Evolutionary conservation across 2,113 vertebrate species (phyloP), one percentile per base, ranked within the genome.

Genomic region (Thomomys bottae): DNA sequence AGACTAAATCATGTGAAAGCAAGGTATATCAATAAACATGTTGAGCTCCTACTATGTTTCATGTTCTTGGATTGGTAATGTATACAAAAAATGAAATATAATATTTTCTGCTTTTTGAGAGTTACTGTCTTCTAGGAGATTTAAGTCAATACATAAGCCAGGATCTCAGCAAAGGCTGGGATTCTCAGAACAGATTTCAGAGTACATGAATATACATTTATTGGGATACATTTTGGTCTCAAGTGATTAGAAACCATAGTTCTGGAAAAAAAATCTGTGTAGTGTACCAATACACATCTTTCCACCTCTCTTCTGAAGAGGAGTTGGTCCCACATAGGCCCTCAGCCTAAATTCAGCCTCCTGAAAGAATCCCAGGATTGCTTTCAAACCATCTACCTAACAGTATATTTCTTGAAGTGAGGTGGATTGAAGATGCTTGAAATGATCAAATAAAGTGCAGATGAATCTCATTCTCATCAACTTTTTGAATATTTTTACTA

Each of bases 11-110:
- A 85, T 45, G 6, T 70, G 4, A 4, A 76, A 54, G n/a, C 42
- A 85, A 88, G 45, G 9, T 15, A 36, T 68, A 75, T 71, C 38
- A 86, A 34, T 66, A 96, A 86, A 76, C 84, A 81, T 67, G 86
- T 70, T 86, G 80, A 88, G 36, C 2, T 23, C 24, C 26, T 63
- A 63, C 42, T 71, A 9, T 93, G 45, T 70, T 90, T 89, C 9
- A 20, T 93, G 2, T 83, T 88, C 76, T 80, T 76, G 3, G n/a
- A 28, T 79, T 80, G 61, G 24, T 10, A 57, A 18, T 45, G 21
- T 20, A 84, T 91, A 82, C 91, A 64, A 63, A 66, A 85, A 83
- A 30, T 76, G 10, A 4, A 85, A 86, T 34, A 36, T 42, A 66
- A 76, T 63, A 76, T 38, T 86, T 34, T 68, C 30, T 79, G 90